Conservation (phyloP, 2,888 invertebrate genomes). For the Cantharis rustica region DNA sequence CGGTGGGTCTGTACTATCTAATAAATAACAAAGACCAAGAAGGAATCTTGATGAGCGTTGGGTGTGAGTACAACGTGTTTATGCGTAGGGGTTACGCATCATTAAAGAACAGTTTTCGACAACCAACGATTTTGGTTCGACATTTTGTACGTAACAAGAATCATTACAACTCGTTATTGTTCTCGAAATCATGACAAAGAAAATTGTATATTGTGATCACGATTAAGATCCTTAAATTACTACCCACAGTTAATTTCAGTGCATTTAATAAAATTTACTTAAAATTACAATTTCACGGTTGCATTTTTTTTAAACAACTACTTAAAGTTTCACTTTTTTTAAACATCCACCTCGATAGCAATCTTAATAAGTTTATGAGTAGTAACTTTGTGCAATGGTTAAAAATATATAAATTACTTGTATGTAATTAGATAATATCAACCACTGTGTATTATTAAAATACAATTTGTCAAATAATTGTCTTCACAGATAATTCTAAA, state of each 20-base stretch:
- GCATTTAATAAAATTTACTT: background rate
- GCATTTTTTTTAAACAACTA: background rate
- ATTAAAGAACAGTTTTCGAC: conserved; percentile 34
- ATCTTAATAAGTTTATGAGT: background rate
- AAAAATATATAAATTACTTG: background rate
- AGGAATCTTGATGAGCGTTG: conserved; percentile 62
- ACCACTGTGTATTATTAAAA: conserved; percentile 2
- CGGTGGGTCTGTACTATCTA: background rate
- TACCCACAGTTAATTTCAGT: background rate
- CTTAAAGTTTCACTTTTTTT: background rate
- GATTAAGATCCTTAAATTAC: background rate
- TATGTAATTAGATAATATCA: background rate
- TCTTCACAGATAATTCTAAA: conserved; percentile 3
- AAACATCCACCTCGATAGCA: background rate
- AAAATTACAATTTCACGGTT: background rate
- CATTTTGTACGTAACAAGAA: background rate
- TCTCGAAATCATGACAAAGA: background rate
- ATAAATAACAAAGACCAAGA: conserved; percentile 51
- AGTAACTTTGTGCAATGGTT: background rate
- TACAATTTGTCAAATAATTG: conserved; percentile 5
- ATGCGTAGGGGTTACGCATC: conserved; percentile 46
- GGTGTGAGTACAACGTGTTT: conserved; percentile 57
- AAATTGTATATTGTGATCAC: background rate
- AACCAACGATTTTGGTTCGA: background rate
- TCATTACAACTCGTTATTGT: background rate